Conservation (phyloP, 2,888 invertebrate genomes). For the Acanthosepion lycidas region DNA sequence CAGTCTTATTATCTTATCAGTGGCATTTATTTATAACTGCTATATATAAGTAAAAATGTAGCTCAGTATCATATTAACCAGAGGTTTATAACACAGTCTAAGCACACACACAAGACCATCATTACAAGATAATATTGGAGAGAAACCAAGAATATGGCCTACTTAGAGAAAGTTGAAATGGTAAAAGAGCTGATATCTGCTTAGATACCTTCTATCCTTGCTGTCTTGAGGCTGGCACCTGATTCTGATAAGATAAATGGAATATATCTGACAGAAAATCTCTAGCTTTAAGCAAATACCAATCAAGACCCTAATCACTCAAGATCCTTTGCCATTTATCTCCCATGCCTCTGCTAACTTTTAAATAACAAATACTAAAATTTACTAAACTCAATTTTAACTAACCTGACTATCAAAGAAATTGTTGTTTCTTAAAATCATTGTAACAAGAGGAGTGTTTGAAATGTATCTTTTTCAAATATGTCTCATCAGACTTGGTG, state of each 20-base stretch:
- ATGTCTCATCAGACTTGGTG: no score
- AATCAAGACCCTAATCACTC: constrained; percentile 1
- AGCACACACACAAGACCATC: background rate
- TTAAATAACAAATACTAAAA: background rate
- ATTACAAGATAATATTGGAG: background rate
- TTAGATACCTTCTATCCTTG: background rate
- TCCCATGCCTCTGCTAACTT: background rate
- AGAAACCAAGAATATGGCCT: background rate
- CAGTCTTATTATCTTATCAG: no score
- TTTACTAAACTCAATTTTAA: background rate
- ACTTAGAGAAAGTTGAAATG: background rate
- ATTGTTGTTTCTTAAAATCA: background rate
- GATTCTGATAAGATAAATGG: constrained; percentile 22
- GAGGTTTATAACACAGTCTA: background rate
- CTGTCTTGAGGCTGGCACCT: constrained; percentile 33
- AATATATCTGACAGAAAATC: background rate
- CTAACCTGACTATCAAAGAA: background rate
- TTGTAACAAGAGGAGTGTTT: background rate
- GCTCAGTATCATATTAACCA: background rate
- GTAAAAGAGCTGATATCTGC: background rate
- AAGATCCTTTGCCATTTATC: constrained; percentile 7
- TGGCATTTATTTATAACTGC: no score
- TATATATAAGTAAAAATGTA: no score
- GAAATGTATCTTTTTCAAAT: background rate
- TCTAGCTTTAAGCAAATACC: background rate